Evolutionary conservation across 1,140 invertebrate species (phyloP), one percentile per base, ranked within the genome.

Genomic region (Paraescarpia echinospica): DNA sequence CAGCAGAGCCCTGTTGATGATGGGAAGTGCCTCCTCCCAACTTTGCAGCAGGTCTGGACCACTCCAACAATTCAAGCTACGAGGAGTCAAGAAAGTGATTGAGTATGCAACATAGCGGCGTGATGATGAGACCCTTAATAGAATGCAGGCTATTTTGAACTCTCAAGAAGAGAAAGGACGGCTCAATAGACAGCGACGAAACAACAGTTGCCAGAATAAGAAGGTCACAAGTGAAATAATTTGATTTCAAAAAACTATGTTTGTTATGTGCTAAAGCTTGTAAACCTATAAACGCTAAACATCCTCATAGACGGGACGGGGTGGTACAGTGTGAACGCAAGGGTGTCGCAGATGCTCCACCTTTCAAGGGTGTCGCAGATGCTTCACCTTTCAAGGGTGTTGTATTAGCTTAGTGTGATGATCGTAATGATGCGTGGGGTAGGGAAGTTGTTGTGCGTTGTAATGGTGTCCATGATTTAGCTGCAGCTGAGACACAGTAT

Each of bases 301-400:
- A 90, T 27, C 89, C 89, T 34, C 14, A 9, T 90, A 90, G n/a
- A 27, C 27, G 89, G 89, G 89, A 90, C n/a, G n/a, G 59, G 35
- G 89, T 35, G n/a, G 89, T n/a, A 90, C 89, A 90, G 35, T 90
- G 9, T n/a, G 35, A 90, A 90, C 12, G n/a, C 12, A 9, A 6
- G 89, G 89, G 89, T 90, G 89, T 90, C 89, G n/a, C 12, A 90
- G 89, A 90, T 90, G 89, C 35, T 9, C 35, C 89, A 90, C 35
- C 89, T 90, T 90, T 90, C 89, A 90, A 90, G n/a, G n/a, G 12
- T 90, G 89, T 90, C 89, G n/a, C 12, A 90, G 89, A 90, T 90
- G 89, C 35, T 9, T 22, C 89, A 90, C 35, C 89, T 90, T 90
- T 90, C 89, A 90, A 90, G n/a, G n/a, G 12, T 90, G 27, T 89